Evolutionary conservation across 2,797 vertebrate genomes (phyloP).

Genomic region (Scolopax bukidnonensis): DNA sequence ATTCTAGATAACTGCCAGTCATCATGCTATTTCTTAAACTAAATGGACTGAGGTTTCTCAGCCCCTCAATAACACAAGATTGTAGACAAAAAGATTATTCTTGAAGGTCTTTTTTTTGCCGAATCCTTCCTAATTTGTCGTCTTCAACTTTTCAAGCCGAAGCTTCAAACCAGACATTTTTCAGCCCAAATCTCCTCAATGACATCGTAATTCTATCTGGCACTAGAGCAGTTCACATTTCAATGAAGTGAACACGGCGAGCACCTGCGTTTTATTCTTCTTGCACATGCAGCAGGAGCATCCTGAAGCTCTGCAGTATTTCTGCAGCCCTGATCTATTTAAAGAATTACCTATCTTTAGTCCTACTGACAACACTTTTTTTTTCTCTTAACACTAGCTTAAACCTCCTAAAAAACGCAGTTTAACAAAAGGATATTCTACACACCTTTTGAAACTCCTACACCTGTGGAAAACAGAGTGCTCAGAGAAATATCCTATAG

Average conservation of each 20-base stretch:
- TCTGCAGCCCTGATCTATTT: neutral
- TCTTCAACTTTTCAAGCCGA: neutral
- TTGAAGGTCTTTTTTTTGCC: neutral
- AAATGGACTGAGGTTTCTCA: neutral
- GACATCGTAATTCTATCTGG: neutral
- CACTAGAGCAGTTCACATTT: too few species aligned
- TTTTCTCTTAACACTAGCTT: neutral
- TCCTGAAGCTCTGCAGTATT: neutral
- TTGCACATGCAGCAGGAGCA: neutral
- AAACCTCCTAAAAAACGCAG: neutral
- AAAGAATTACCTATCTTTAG: constrained; percentile 25
- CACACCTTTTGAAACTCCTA: neutral
- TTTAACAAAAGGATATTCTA: neutral
- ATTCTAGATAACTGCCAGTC: accelerated
- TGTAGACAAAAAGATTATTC: neutral
- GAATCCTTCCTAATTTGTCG: neutral
- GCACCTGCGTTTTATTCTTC: neutral
- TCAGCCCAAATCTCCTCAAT: neutral
- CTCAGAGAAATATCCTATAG: neutral
- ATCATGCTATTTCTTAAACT: neutral
- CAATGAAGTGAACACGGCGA: neutral
- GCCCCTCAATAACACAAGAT: neutral
- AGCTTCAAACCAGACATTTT: neutral
- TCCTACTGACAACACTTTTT: neutral
- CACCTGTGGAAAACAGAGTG: neutral